A percentile compares a stretch with the other conserved stretches of the same genome.
phyloP scores from a whole-genome alignment of 2,888 invertebrate genomes.

The Torymus aiolomorphi region DNA sequence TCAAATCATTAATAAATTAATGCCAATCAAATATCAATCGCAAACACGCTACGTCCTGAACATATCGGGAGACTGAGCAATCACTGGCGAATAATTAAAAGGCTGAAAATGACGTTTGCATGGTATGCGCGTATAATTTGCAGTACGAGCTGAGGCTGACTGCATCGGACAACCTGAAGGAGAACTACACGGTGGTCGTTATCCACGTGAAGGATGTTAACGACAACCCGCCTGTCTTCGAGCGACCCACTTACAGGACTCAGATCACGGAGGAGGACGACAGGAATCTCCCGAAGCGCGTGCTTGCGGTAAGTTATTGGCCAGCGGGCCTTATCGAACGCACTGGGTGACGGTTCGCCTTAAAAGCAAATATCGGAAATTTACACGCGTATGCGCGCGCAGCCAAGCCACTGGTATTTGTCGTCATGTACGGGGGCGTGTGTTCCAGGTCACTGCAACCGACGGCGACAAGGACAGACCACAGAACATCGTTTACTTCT shows the following conservation, averaged over 20 bases:
- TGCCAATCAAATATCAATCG: no score
- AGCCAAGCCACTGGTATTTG: conserved; percentile 11
- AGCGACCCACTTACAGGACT: conserved; percentile 94
- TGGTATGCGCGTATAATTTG: conserved; percentile 56
- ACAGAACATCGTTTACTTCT: conserved; percentile 96
- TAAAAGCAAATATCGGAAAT: conserved; percentile 41
- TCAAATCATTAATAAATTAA: neutral
- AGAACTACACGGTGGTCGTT: conserved; percentile 97
- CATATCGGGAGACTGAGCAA: no score
- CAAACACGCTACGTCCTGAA: no score
- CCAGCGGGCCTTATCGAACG: neutral
- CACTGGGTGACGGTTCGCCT: neutral
- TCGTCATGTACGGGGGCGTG: neutral
- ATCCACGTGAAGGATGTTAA: conserved; percentile 98
- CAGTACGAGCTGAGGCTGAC: conserved; percentile 96
- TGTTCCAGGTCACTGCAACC: conserved; percentile 91
- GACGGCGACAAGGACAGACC: conserved; percentile 97
- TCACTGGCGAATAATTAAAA: conserved; percentile 1
- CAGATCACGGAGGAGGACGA: conserved; percentile 98
- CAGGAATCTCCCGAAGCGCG: conserved; percentile 93
- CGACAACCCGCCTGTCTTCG: conserved; percentile 98
- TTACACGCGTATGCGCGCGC: neutral
- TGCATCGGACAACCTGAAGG: conserved; percentile 96
- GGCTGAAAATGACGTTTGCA: neutral
- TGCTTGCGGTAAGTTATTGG: conserved; percentile 83